Base-by-base conservation (phyloP, 1,140 invertebrate genomes). In the Hyles vespertilio region DNA sequence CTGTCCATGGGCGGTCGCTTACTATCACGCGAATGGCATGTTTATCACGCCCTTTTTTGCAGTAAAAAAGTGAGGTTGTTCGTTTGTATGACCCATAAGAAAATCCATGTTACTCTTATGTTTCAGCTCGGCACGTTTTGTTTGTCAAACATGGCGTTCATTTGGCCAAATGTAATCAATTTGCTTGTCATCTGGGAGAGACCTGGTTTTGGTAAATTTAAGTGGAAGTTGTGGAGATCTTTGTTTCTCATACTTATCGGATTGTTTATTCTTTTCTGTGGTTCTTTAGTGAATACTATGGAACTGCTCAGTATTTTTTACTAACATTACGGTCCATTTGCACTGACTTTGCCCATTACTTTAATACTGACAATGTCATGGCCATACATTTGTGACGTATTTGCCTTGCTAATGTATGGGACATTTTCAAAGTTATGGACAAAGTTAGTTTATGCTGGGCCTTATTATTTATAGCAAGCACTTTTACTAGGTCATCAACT, bases 61-160 rank as follows among this genome's bases (percentile, higher is more conserved):
- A 22, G 2, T 22, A 22, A 22, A 32, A 51, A 32, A 22, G 3
- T 6, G 32, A 10, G 5, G 10, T 32, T 51, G 22, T 51, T 32
- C 6, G 32, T 32, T 5, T 5, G 10, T 51, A 12, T 32, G 10
- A 33, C 5, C 32, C 3, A 47, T 11, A 4, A 47, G 9, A 11
- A 8, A 51, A 3, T 51, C 12, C 22, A 51, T 51, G 5, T 40
- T 52, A 36, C 32, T 33, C 36, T 55, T 32, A 56, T 48, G 53
- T 83, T 77, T 50, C 69, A 86, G 83, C 64, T 86, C 0, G 83
- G 83, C 2, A 56, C 69, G 4, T 77, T 86, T 52, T 84, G 83
- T 43, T 47, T 82, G 2, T 75, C 81, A 22, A 82, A 82, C 66
- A 82, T 86, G 77, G 81, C 76, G 0, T 84, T 86, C 40, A 82